phyloP scores from a whole-genome alignment of 2,888 invertebrate genomes.

The Autographa gamma region DNA sequence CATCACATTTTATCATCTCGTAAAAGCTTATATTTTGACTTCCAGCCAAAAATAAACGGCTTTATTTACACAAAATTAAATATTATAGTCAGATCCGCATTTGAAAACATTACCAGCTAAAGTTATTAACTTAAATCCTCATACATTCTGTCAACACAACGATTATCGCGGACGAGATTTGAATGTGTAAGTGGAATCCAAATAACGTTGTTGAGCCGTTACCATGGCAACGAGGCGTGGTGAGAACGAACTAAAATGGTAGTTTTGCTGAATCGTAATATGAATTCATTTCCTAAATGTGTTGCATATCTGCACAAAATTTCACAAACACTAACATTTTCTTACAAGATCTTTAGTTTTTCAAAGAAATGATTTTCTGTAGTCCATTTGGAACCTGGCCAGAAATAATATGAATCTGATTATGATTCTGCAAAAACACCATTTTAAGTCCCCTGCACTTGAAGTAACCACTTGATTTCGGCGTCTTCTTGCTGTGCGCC shows the following conservation, averaged over 20 bases:
- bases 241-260: not conserved
- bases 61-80: not conserved
- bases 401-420: not conserved
- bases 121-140: not conserved
- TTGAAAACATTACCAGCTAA: not conserved
- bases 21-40: no score
- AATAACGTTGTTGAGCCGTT: slow-evolving; percentile 10
- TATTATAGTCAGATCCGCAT: not conserved
- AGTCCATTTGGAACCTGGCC: no score
- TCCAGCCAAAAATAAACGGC: not conserved
- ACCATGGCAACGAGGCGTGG: slow-evolving; percentile 58
- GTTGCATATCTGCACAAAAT: not conserved
- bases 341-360: no score
- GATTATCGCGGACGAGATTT: not conserved
- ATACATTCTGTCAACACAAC: not conserved
- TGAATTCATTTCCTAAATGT: not conserved
- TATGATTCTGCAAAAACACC: not conserved
- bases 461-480: slow-evolving; percentile 67
- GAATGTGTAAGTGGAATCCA: slow-evolving; percentile 15
- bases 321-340: no score
- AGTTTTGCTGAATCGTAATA: slow-evolving; percentile 4
- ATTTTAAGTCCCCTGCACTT: slow-evolving; percentile 38
- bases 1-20: no score
- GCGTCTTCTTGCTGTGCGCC: slow-evolving; percentile 56
- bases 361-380: no score